Evolutionary conservation across 2,888 invertebrate genomes (phyloP).

Genomic region (Drosophila differens): DNA sequence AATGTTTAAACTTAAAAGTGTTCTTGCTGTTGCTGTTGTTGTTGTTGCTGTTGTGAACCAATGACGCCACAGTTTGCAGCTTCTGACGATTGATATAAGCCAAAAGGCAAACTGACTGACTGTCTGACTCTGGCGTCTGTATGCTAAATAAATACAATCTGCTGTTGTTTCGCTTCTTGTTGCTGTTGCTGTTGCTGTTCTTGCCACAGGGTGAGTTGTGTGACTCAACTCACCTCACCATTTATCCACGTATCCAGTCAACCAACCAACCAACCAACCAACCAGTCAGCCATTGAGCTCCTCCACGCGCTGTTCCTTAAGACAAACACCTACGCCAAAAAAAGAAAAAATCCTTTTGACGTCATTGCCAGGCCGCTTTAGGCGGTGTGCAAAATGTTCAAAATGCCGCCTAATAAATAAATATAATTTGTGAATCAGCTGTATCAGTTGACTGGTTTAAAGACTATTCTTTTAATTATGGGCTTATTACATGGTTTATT

Average conservation of each 20-base stretch:
- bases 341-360: slow-evolving; percentile 65
- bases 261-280: slow-evolving; percentile 29
- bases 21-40: neutral
- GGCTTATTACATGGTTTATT: neutral
- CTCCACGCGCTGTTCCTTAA: slow-evolving; percentile 59
- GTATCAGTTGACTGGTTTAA: neutral
- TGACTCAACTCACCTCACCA: slow-evolving; percentile 53
- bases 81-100: slow-evolving; percentile 65
- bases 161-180: slow-evolving; percentile 20
- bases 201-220: slow-evolving; percentile 26
- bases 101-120: slow-evolving; percentile 50
- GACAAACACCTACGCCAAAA: slow-evolving; percentile 60
- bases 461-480: neutral
- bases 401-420: neutral
- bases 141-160: slow-evolving; percentile 20
- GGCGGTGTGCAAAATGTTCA: slow-evolving; percentile 5
- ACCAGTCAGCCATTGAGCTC: slow-evolving; percentile 28
- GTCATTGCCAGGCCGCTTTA: slow-evolving; percentile 53
- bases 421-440: neutral
- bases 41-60: slow-evolving; percentile 10
- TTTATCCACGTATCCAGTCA: slow-evolving; percentile 29
- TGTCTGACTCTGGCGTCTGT: slow-evolving; percentile 28
- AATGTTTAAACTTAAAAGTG: slow-evolving; percentile 26
- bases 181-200: slow-evolving; percentile 8
- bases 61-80: slow-evolving; percentile 55